Conservation (phyloP, 2,888 invertebrate species). For the Mesorhabditis belari region DNA sequence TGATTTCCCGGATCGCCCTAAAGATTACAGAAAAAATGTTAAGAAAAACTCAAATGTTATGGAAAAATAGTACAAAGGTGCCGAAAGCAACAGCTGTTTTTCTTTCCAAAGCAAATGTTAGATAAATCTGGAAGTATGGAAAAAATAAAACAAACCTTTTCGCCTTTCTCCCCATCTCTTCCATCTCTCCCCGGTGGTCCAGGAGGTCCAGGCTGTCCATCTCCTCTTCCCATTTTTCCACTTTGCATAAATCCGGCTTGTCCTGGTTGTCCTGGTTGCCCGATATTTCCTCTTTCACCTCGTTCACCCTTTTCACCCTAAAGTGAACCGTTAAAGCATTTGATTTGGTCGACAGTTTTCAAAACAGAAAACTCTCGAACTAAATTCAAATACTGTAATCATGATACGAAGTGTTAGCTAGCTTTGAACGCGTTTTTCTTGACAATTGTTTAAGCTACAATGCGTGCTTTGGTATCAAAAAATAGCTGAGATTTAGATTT, state of each 20-base stretch:
- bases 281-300: constrained; percentile 30
- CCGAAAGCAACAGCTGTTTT: not conserved
- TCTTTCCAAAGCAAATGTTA: not conserved
- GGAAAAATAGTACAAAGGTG: not conserved
- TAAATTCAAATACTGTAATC: too few species aligned
- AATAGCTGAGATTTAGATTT: too few species aligned
- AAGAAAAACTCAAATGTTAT: not conserved
- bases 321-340: too few species aligned
- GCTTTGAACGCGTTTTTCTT: too few species aligned
- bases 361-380: too few species aligned
- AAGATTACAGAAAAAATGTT: constrained; percentile 2
- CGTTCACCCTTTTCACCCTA: constrained; percentile 51
- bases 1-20: constrained; percentile 39
- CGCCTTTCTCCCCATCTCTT: constrained; percentile 43
- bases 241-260: constrained; percentile 8
- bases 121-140: not conserved
- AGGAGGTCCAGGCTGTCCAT: constrained; percentile 37
- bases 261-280: constrained; percentile 26
- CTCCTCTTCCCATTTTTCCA: not conserved
- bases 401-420: too few species aligned
- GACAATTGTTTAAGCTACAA: too few species aligned
- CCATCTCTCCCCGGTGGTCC: constrained; percentile 45
- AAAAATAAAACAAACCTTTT: constrained; percentile 31
- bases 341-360: too few species aligned
- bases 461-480: too few species aligned